Evolutionary conservation across 2,888 invertebrate species (phyloP).

Genomic region (Melanchra persicariae): DNA sequence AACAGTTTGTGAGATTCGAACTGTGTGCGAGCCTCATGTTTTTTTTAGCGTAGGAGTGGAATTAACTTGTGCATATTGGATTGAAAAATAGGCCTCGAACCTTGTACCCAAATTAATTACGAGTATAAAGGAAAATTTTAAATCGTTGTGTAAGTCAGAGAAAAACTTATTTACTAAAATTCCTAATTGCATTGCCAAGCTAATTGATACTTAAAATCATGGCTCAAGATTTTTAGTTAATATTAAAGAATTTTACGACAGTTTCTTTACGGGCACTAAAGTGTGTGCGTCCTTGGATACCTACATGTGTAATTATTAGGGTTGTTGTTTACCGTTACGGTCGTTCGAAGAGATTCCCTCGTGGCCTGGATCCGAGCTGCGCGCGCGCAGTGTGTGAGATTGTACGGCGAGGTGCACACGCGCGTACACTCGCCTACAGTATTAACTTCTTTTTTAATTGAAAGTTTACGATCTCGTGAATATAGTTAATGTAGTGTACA

Average conservation of each 20-base stretch:
- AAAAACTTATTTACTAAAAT: slow-evolving; percentile 2
- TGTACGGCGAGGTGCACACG: slow-evolving; percentile 62
- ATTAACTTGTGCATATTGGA: no score
- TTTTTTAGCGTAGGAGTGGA: no score
- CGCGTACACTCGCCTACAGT: slow-evolving; percentile 33
- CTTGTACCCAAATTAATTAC: not conserved
- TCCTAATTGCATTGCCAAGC: not conserved
- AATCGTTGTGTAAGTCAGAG: not conserved
- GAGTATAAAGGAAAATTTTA: not conserved
- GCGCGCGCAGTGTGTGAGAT: slow-evolving; percentile 65
- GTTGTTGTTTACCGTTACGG: slow-evolving; percentile 69
- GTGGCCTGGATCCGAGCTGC: slow-evolving; percentile 64
- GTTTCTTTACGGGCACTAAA: slow-evolving; percentile 26
- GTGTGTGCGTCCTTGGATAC: slow-evolving; percentile 53
- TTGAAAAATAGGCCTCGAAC: no score
- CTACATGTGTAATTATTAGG: slow-evolving; percentile 64
- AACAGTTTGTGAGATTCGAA: no score
- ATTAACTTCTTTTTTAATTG: slow-evolving; percentile 44
- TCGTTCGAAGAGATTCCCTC: slow-evolving; percentile 64
- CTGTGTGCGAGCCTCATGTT: no score
- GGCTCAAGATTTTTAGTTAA: slow-evolving; percentile 3
- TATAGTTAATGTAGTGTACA: slow-evolving; percentile 56
- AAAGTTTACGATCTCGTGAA: slow-evolving; percentile 44
- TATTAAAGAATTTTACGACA: slow-evolving; percentile 37
- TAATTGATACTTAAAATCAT: slow-evolving; percentile 34